A percentile compares a stretch with the other conserved stretches of the same genome.
Evolutionary conservation across 2,888 invertebrate species (phyloP).

Genomic region (Tachina fera): DNA sequence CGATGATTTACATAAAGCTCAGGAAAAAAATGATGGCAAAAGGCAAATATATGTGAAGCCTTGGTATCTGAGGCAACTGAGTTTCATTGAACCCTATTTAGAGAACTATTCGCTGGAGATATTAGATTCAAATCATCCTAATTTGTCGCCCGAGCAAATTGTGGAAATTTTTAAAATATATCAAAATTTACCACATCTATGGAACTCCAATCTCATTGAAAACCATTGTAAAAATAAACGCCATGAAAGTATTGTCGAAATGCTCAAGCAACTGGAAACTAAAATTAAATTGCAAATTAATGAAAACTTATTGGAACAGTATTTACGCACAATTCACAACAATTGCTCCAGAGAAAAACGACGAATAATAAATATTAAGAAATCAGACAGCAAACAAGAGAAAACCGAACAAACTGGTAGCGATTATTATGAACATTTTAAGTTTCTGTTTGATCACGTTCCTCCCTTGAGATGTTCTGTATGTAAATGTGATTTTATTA

Average conservation of each 20-base stretch:
- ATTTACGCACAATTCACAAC: slow-evolving; percentile 57
- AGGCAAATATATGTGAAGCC: slow-evolving; percentile 29
- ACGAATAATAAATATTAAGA: slow-evolving; percentile 49
- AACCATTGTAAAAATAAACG: slow-evolving; percentile 67
- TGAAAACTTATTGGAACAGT: slow-evolving; percentile 54
- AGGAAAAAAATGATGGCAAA: slow-evolving; percentile 41
- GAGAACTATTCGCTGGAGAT: slow-evolving; percentile 55
- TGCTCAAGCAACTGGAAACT: slow-evolving; percentile 51
- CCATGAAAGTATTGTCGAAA: slow-evolving; percentile 51
- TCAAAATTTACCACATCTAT: slow-evolving; percentile 51
- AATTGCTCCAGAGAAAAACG: slow-evolving; percentile 59
- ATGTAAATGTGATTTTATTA: slow-evolving; percentile 53
- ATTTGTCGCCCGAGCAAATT: slow-evolving; percentile 52
- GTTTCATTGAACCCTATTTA: slow-evolving; percentile 60
- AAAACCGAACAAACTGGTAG: background rate
- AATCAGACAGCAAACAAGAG: slow-evolving; percentile 17
- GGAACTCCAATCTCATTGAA: slow-evolving; percentile 65
- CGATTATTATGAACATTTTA: slow-evolving; percentile 50
- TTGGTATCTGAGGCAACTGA: slow-evolving; percentile 52
- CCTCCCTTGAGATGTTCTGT: slow-evolving; percentile 60
- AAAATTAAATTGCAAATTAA: slow-evolving; percentile 46
- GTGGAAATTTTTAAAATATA: slow-evolving; percentile 56
- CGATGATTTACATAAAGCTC: slow-evolving; percentile 41
- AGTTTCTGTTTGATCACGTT: slow-evolving; percentile 64
- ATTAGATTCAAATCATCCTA: slow-evolving; percentile 39